Conservation (phyloP, 1,140 invertebrate genomes). For the Chelonus insularis region DNA sequence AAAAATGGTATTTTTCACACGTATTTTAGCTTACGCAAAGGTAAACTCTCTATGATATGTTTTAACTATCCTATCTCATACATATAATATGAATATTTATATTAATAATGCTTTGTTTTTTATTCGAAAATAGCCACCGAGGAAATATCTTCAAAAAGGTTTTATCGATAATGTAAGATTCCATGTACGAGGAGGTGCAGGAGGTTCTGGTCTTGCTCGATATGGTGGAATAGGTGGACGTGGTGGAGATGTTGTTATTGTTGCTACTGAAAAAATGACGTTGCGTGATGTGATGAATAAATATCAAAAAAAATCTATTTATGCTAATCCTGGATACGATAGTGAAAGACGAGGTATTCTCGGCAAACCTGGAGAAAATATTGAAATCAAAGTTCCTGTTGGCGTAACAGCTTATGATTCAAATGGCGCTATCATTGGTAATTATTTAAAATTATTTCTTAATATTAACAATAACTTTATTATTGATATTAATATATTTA, state of each 20-base stretch:
- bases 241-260: conserved; percentile 79
- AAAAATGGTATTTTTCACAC: too few species aligned
- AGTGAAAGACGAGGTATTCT: conserved; percentile 74
- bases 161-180: conserved; percentile 77
- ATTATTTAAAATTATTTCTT: conserved; percentile 20
- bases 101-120: too few species aligned
- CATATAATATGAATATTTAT: too few species aligned
- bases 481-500: too few species aligned
- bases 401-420: conserved; percentile 76
- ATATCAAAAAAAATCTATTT: conserved; percentile 64
- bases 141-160: conserved; percentile 54
- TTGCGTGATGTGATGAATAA: conserved; percentile 63
- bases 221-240: conserved; percentile 84
- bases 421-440: conserved; percentile 65
- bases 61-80: too few species aligned
- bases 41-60: too few species aligned
- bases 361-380: conserved; percentile 71
- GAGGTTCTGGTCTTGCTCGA: conserved; percentile 74
- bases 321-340: conserved; percentile 69
- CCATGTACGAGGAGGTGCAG: conserved; percentile 74
- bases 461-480: too few species aligned
- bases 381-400: conserved; percentile 73
- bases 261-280: conserved; percentile 67
- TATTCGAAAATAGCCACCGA: conserved; percentile 36
- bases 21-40: too few species aligned